Conservation (phyloP, 2,888 invertebrate genomes). For the Hyposoter didymator region DNA sequence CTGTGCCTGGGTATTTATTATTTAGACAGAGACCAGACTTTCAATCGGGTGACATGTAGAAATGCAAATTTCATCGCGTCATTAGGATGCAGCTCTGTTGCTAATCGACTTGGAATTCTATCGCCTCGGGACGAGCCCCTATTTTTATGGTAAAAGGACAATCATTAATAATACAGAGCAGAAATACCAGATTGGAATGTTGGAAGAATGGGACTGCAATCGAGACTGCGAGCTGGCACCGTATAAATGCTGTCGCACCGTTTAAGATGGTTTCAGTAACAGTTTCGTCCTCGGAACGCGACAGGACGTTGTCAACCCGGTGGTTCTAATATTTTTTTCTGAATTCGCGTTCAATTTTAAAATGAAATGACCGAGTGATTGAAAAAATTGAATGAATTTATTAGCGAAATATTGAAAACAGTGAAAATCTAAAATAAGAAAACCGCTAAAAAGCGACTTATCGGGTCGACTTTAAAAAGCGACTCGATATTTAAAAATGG, state of each 20-base stretch:
- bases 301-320: not conserved
- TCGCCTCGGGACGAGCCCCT: not conserved
- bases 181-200: slow-evolving; percentile 45
- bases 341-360: not conserved
- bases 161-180: slow-evolving; percentile 16
- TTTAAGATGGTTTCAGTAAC: slow-evolving; percentile 73
- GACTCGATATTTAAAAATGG: slow-evolving; percentile 72
- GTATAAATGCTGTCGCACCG: slow-evolving; percentile 71
- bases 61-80: not conserved
- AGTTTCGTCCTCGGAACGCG: slow-evolving; percentile 67
- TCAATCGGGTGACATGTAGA: not conserved
- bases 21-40: not conserved
- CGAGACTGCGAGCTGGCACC: slow-evolving; percentile 33
- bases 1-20: not conserved
- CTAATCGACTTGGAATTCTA: not conserved
- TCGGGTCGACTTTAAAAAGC: too few species aligned
- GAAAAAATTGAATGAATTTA: not conserved
- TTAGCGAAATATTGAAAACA: not conserved
- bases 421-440: not conserved
- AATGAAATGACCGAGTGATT: not conserved
- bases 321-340: not conserved
- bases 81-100: not conserved
- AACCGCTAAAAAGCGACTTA: not conserved
- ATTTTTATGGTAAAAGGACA: not conserved
- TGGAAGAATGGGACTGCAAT: slow-evolving; percentile 70